phyloP scores from a whole-genome alignment of 1,140 invertebrate genomes.

The Ceratosolen solmsi region DNA sequence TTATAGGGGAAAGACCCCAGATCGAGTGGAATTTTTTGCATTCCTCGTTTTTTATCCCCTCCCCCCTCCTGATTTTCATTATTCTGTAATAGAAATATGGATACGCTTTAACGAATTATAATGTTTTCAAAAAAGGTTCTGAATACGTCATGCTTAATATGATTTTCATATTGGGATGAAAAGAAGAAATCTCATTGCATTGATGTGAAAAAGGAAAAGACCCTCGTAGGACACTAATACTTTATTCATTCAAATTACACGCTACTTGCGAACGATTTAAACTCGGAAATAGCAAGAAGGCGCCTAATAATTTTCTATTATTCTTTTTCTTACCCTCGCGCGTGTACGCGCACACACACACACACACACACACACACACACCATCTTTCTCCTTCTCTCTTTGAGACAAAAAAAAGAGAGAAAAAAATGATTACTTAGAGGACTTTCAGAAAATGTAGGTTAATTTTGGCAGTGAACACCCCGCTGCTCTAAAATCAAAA shows the following conservation, averaged over 20 bases:
- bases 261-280: not conserved
- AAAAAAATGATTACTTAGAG: slow-evolving; percentile 22
- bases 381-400: not conserved
- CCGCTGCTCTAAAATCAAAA: slow-evolving; percentile 39
- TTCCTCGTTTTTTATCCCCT: not conserved
- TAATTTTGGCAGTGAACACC: slow-evolving; percentile 33
- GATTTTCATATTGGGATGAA: not conserved
- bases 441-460: slow-evolving; percentile 36
- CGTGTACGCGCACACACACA: too few species aligned
- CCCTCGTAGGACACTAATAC: not conserved
- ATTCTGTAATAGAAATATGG: slow-evolving; percentile 5
- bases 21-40: slow-evolving; percentile 11
- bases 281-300: not conserved
- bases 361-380: too few species aligned
- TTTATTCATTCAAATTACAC: slow-evolving; percentile 29
- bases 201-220: not conserved
- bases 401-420: not conserved
- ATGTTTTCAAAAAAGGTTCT: not conserved
- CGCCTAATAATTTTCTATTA: slow-evolving; percentile 15
- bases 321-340: not conserved
- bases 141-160: slow-evolving; percentile 5
- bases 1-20: not conserved
- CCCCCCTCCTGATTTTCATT: not conserved
- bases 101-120: slow-evolving; percentile 1
- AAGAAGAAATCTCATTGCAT: not conserved